Percentiles rank a stretch among this genome's conserved stretches.
Evolutionary conservation across 1,140 invertebrate species (phyloP).

Genomic region (Cherax quadricarinatus): DNA sequence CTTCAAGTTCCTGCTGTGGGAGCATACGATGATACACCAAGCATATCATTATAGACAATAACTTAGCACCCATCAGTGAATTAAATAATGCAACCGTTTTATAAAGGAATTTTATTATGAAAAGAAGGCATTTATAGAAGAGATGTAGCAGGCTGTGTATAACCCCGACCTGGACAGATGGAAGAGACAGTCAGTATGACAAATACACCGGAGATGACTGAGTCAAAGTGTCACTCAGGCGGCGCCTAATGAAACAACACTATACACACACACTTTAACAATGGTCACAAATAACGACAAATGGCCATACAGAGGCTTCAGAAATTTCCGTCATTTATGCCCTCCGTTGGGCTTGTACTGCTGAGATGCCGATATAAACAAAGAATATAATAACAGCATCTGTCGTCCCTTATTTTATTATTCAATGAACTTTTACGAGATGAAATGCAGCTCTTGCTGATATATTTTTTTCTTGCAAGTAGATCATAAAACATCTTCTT

Average conservation of each 20-base stretch:
- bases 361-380: not conserved
- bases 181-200: slow-evolving; percentile 36
- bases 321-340: not conserved
- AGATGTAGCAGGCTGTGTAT: too few species aligned
- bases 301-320: slow-evolving; percentile 49
- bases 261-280: slow-evolving; percentile 42
- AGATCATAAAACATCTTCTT: not conserved
- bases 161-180: not conserved
- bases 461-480: not conserved
- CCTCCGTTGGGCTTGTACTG: not conserved
- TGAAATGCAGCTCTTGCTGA: not conserved
- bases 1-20: too few species aligned
- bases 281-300: slow-evolving; percentile 70
- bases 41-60: too few species aligned
- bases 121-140: too few species aligned
- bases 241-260: slow-evolving; percentile 67
- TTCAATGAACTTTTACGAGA: not conserved
- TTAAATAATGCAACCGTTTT: too few species aligned
- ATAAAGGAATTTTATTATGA: too few species aligned
- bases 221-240: slow-evolving; percentile 26
- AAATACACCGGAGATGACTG: slow-evolving; percentile 39
- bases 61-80: too few species aligned
- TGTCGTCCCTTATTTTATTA: not conserved
- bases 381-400: not conserved
- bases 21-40: too few species aligned